These are phyloP conservation scores for Phaenicophaeus curvirostris DNA, from an alignment of 2,797 vertebrate genomes.

Conservation along the genomic window DNA sequence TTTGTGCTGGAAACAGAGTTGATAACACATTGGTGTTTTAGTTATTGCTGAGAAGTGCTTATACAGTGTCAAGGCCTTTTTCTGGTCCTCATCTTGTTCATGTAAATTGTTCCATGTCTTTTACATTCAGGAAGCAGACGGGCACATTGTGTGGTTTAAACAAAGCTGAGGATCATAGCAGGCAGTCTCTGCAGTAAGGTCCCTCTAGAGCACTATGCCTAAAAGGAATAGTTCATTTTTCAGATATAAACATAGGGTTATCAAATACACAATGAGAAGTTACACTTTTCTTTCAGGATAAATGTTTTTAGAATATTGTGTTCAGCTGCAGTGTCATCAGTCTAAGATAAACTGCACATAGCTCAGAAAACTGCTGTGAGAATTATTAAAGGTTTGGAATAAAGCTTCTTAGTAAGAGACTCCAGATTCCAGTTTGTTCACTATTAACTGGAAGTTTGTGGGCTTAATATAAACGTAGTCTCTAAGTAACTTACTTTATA, in stretches of 20 bases:
- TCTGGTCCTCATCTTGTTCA: background rate
- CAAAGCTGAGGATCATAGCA: background rate
- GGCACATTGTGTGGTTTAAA: background rate
- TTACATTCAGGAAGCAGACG: background rate
- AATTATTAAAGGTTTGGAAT: background rate
- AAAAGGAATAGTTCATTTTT: background rate
- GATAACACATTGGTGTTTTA: background rate
- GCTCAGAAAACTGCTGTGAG: background rate
- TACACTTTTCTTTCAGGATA: background rate
- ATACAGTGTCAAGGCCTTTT: background rate
- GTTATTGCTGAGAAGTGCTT: background rate
- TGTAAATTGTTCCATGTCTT: background rate
- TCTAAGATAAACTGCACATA: background rate
- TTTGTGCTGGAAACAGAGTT: background rate
- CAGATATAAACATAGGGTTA: background rate
- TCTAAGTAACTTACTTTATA: background rate
- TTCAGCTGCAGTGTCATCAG: background rate
- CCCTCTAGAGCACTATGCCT: background rate
- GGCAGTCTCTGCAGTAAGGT: background rate
- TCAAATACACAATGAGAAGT: background rate
- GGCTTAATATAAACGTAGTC: background rate
- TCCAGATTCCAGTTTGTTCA: background rate
- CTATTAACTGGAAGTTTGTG: background rate
- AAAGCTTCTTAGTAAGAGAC: background rate
- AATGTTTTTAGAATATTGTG: background rate